Evolutionary conservation across 2,797 vertebrate species (phyloP).

Genomic region (Rachycentron canadum): DNA sequence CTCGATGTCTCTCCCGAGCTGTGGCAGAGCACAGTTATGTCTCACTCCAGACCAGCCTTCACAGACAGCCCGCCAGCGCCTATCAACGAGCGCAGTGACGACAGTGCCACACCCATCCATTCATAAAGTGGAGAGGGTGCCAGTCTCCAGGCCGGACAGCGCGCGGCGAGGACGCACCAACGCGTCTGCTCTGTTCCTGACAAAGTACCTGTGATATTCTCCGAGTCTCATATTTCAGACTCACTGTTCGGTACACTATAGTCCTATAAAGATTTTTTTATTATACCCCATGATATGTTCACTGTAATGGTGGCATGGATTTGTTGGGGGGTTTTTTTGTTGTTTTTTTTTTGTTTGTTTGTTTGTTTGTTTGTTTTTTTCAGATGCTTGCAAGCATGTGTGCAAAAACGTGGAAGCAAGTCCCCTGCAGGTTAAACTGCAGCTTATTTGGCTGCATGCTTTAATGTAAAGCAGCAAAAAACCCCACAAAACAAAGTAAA

Average conservation of each 20-base stretch:
- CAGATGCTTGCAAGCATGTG: background rate
- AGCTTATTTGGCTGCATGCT: background rate
- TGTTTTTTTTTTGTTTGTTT: no score
- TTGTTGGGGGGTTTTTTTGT: no score
- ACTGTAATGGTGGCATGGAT: constrained; percentile 5
- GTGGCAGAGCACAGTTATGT: constrained; percentile 71
- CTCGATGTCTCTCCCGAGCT: constrained; percentile 52
- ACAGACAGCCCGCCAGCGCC: constrained; percentile 56
- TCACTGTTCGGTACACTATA: no score
- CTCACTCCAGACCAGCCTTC: constrained; percentile 68
- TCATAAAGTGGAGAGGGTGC: constrained; percentile 83
- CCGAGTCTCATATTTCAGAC: background rate
- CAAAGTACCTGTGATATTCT: background rate
- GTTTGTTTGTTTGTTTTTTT: no score
- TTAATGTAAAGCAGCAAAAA: background rate
- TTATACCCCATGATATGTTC: background rate
- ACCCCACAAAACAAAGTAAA: background rate
- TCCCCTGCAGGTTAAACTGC: no score
- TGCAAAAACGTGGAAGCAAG: background rate
- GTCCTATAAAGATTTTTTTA: no score
- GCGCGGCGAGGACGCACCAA: background rate
- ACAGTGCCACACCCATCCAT: constrained; percentile 86
- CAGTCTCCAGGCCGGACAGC: constrained; percentile 36
- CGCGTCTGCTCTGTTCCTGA: background rate
- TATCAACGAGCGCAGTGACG: constrained; percentile 60